Evolutionary conservation across 2,113 vertebrate genomes (phyloP).

Genomic region (Melospiza georgiana): DNA sequence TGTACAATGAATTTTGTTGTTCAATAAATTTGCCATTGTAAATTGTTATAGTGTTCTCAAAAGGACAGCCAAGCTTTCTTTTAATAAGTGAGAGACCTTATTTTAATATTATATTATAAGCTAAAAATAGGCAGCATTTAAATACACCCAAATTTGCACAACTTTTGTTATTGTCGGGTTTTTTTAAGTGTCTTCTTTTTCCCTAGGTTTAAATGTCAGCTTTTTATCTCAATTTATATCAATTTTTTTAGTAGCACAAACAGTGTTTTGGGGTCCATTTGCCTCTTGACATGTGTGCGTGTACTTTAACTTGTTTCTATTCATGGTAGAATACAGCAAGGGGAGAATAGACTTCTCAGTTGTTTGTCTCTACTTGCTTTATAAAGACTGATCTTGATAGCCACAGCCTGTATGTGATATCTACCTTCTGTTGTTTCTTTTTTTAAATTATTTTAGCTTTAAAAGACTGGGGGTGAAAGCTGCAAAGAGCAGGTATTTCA

Average conservation of each 20-base stretch:
- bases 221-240: constrained; percentile 34
- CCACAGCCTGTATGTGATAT: constrained; percentile 48
- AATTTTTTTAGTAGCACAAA: neutral
- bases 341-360: constrained; percentile 36
- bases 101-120: constrained; percentile 90
- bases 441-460: constrained; percentile 88
- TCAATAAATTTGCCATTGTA: constrained; percentile 84
- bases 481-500: constrained; percentile 77
- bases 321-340: constrained; percentile 35
- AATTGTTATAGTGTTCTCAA: constrained; percentile 83
- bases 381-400: constrained; percentile 55
- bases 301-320: constrained; percentile 29
- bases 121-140: constrained; percentile 75
- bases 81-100: constrained; percentile 90
- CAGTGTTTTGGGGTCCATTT: constrained; percentile 47
- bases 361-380: constrained; percentile 53
- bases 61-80: constrained; percentile 89
- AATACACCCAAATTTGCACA: constrained; percentile 82
- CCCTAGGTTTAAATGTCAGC: constrained; percentile 46
- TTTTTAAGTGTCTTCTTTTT: constrained; percentile 64
- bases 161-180: constrained; percentile 69
- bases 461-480: constrained; percentile 77
- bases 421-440: constrained; percentile 67
- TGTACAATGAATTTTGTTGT: constrained; percentile 80
- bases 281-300: constrained; percentile 16